These are phyloP conservation scores for Elephantulus edwardii DNA, from an alignment of 2,113 vertebrate species.

Conservation along the genomic window DNA sequence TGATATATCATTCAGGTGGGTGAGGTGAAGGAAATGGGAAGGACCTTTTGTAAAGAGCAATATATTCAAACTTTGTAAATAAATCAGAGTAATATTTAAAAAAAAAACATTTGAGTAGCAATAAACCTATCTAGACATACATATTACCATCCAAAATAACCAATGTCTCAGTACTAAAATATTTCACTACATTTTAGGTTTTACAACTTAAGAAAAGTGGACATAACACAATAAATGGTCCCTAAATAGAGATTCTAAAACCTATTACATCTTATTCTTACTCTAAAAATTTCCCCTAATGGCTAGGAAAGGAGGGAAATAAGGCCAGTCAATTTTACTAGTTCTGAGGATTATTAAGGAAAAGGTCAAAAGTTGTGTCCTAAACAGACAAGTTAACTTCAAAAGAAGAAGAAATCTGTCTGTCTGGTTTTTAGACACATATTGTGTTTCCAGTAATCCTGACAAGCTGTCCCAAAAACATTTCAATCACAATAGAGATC, in stretches of 20 bases:
- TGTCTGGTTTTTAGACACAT: constrained; percentile 62
- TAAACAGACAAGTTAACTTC: constrained; percentile 69
- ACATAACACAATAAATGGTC: background rate
- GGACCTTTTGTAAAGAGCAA: too few species aligned
- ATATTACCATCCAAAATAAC: background rate
- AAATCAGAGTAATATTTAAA: too few species aligned
- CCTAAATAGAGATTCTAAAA: background rate
- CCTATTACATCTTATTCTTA: constrained; percentile 32
- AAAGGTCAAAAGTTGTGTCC: constrained; percentile 64
- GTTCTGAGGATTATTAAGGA: constrained; percentile 14
- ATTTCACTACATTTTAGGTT: constrained; percentile 1
- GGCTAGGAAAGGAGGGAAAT: constrained; percentile 26
- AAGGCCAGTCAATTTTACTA: constrained; percentile 27
- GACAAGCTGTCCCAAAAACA: constrained; percentile 64
- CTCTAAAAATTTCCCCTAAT: constrained; percentile 7
- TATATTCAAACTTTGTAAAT: too few species aligned
- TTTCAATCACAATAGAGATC: constrained; percentile 54
- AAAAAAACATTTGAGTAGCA: constrained; percentile 35
- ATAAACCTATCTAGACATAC: background rate
- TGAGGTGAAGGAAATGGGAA: too few species aligned
- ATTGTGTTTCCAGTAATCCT: constrained; percentile 60
- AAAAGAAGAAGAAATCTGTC: constrained; percentile 71
- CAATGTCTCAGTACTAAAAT: background rate
- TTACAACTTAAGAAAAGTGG: constrained; percentile 21
- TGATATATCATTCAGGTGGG: background rate